Base-by-base conservation (phyloP, 2,888 invertebrate species). In the Aelia acuminata region DNA sequence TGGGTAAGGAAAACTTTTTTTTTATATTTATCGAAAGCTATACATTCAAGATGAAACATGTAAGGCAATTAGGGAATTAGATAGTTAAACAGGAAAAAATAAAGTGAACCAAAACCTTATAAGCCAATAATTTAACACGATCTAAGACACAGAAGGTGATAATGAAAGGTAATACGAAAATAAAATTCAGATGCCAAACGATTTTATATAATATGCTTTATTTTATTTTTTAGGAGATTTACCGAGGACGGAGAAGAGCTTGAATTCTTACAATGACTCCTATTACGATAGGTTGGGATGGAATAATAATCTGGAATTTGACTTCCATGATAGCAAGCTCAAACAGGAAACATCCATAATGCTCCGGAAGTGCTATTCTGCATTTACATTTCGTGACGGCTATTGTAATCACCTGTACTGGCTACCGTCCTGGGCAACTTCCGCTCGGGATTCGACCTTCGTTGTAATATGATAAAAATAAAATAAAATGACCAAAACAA, bases 241-340 rank as follows among this genome's bases (percentile, higher is more conserved):
- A 26, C 26, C 10, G 5, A 8, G 13, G 3, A 2, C 13, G 8
- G 4, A 26, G 57, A 57, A 0, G 63, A 31, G 63, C 35, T 70
- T 18, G 26, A 70, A 70, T 70, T 70, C 63, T 35, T 35, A 70
- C 63, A 35, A 18, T 70, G 63, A 31, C 4, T 7, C 35, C 35
- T 31, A 70, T 70, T 70, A 70, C 31, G 4, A 7, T 31, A 70
- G 31, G 18, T 70, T 31, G 15, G 63, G 35, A 35, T 35, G 63
- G 63, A 70, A 70, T 70, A 70, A 70, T 70, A 70, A 70, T 70
- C 63, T 35, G 63, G 35, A 70, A 70, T 70, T 70, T 70, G 63
- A 70, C 63, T 70, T 35, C 26, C 26, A 70, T 43, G 43, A 43
- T 70, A 70, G 18, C 63, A 70, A 70, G 63, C 63, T 70, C 31